Evolutionary conservation across 2,888 invertebrate species (phyloP).

Genomic region (Strigamia maritima): DNA sequence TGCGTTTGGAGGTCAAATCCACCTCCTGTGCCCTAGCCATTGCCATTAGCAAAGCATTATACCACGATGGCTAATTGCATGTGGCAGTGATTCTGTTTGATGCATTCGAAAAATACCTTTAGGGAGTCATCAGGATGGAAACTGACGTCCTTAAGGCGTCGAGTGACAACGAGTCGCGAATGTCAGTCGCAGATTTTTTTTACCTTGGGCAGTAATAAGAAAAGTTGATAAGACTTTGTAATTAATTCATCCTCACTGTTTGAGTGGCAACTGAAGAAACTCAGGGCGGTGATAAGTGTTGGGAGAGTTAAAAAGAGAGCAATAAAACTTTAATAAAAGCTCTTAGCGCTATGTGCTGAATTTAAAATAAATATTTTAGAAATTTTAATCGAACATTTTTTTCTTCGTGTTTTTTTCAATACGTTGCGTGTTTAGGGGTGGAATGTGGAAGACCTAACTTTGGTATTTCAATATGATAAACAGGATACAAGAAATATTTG

Average conservation of each 20-base stretch:
- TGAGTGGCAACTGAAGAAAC: constrained; percentile 4
- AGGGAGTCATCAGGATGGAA: constrained; percentile 9
- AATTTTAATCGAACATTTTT: no score
- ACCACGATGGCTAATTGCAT: constrained; percentile 16
- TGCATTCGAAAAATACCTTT: constrained; percentile 21
- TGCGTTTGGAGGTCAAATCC: constrained; percentile 19
- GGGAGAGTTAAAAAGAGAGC: no score
- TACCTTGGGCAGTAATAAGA: not conserved
- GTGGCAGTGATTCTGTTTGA: constrained; percentile 32
- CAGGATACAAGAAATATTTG: no score
- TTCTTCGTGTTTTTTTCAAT: no score
- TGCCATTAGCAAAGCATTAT: constrained; percentile 22
- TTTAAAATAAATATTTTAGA: no score
- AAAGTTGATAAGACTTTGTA: constrained; percentile 18
- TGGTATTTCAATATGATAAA: no score
- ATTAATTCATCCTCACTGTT: constrained; percentile 5
- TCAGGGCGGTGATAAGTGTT: not conserved
- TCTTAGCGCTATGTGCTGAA: no score
- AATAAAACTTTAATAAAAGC: no score
- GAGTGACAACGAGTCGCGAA: constrained; percentile 24
- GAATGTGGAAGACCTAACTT: no score
- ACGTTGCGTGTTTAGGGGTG: no score
- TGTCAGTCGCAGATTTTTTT: not conserved
- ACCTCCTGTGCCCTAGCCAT: not conserved
- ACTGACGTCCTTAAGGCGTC: not conserved